These are phyloP conservation scores for Alcis repandata DNA, from an alignment of 2,888 invertebrate species.

Conservation along the genomic window DNA sequence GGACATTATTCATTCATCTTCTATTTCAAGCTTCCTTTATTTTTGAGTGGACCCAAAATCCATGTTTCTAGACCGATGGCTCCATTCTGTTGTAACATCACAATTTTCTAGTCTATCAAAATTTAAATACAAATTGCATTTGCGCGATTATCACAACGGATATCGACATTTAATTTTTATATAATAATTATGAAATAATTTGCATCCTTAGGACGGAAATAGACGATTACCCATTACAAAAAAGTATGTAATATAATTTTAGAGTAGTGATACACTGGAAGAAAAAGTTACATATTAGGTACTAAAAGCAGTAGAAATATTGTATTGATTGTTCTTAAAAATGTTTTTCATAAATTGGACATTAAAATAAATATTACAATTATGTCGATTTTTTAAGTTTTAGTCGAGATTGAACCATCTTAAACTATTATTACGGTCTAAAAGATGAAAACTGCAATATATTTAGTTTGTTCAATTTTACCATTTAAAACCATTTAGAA, in stretches of 20 bases:
- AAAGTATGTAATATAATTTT: conserved; percentile 24
- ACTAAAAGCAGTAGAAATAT: conserved; percentile 8
- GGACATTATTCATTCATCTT: background rate
- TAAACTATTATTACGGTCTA: background rate
- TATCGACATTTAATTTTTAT: conserved; percentile 13
- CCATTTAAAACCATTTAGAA: background rate
- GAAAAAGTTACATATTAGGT: conserved; percentile 1
- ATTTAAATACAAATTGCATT: conserved; percentile 28
- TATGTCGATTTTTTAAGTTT: conserved; percentile 1
- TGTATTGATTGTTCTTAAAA: background rate
- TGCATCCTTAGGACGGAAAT: conserved; percentile 46
- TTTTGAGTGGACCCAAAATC: too few relatives aligned
- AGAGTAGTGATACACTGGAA: conserved; percentile 27
- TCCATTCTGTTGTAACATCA: conserved; percentile 13
- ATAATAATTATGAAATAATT: conserved; percentile 33
- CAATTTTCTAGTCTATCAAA: conserved; percentile 25
- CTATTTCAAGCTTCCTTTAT: background rate
- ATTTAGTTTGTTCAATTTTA: too few relatives aligned
- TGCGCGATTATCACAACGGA: conserved; percentile 38
- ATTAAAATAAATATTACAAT: conserved; percentile 1
- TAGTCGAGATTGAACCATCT: conserved; percentile 1
- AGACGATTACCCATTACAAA: conserved; percentile 35
- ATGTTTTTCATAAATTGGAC: background rate
- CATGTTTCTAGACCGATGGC: too few relatives aligned
- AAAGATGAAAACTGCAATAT: background rate